These are phyloP conservation scores for Zelleria hepariella DNA, from an alignment of 2,888 invertebrate genomes.

Conservation along the genomic window DNA sequence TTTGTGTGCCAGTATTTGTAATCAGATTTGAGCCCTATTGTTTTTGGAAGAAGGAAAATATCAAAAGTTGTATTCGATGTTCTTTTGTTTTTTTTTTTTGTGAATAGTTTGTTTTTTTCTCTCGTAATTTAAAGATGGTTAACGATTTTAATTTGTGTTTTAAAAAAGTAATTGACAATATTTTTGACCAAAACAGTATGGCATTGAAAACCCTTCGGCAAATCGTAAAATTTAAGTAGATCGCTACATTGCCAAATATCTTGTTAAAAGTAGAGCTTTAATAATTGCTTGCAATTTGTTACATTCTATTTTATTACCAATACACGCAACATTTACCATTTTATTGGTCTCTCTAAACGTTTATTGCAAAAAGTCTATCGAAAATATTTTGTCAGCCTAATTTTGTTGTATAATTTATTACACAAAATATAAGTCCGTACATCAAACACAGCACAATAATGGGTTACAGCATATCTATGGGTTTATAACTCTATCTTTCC, in stretches of 20 bases:
- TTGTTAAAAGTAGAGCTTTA: not conserved
- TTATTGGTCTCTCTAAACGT: not conserved
- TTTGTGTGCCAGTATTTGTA: not conserved
- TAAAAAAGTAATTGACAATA: no score
- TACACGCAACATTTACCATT: not conserved
- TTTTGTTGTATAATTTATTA: no score
- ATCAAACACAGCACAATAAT: no score
- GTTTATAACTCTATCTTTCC: no score
- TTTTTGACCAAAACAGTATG: no score
- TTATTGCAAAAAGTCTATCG: not conserved
- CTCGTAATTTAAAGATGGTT: no score
- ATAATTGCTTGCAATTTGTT: not conserved
- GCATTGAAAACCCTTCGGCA: not conserved
- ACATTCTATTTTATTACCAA: not conserved
- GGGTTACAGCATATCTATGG: no score
- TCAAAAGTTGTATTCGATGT: conserved; percentile 39
- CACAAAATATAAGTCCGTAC: no score
- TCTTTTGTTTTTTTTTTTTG: conserved; percentile 59
- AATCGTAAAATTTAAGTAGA: not conserved
- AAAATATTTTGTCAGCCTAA: not conserved
- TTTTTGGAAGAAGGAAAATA: conserved; percentile 22
- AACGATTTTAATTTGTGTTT: no score
- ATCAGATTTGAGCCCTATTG: not conserved
- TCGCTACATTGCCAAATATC: not conserved
- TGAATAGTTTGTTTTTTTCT: no score